Conservation (phyloP, 1,140 invertebrate genomes). For the Panulirus ornatus region DNA sequence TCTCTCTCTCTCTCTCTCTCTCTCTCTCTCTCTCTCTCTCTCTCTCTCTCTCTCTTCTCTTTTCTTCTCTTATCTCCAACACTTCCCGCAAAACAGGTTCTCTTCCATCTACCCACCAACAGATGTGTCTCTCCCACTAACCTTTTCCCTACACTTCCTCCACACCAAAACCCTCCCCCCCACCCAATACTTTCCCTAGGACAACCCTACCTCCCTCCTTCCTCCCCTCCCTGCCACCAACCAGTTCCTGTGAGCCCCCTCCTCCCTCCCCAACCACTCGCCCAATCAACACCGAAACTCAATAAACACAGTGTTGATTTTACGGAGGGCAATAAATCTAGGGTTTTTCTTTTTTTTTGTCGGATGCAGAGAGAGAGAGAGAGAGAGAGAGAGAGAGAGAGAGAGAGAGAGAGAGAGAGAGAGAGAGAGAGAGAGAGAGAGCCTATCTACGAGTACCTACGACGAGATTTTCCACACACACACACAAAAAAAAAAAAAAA, state of each 20-base stretch:
- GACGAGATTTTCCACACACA: too few species aligned
- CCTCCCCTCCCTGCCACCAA: neutral
- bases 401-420: neutral
- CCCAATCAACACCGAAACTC: neutral
- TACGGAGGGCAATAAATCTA: neutral
- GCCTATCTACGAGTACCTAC: too few species aligned
- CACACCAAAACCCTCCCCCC: too few species aligned
- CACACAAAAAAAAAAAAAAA: too few species aligned
- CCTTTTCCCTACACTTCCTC: too few species aligned
- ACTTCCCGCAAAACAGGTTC: too few species aligned
- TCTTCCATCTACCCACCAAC: too few species aligned
- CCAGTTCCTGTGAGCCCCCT: neutral
- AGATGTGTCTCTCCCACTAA: too few species aligned
- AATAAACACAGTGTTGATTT: neutral
- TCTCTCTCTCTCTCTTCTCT: neutral
- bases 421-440: neutral
- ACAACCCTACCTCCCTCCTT: neutral
- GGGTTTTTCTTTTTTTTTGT: too few species aligned
- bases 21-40: neutral
- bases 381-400: neutral
- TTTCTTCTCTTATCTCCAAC: too few species aligned
- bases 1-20: neutral
- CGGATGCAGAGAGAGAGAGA: neutral
- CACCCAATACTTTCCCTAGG: too few species aligned
- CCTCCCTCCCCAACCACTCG: neutral